phyloP scores from a whole-genome alignment of 2,113 vertebrate genomes.

The Lamprologus speciosus region DNA sequence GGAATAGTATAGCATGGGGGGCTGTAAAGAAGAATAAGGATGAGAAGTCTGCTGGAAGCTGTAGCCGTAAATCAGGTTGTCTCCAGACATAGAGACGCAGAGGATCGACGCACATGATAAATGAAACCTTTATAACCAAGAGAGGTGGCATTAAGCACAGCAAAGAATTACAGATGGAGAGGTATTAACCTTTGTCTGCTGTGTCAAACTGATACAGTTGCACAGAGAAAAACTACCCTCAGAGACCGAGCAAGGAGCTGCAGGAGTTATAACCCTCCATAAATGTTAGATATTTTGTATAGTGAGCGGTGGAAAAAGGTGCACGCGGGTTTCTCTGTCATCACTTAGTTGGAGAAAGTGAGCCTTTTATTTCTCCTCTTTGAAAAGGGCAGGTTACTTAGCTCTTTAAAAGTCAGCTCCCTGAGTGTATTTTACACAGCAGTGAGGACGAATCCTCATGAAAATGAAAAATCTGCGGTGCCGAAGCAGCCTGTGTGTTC shows the following conservation, averaged over 20 bases:
- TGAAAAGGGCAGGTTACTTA: conserved; percentile 4
- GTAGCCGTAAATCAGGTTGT: conserved; percentile 51
- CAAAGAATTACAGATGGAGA: conserved; percentile 57
- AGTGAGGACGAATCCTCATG: not conserved
- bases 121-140: conserved; percentile 34
- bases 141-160: conserved; percentile 39
- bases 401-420: conserved; percentile 1
- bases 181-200: conserved; percentile 51
- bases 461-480: conserved; percentile 39
- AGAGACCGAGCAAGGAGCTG: conserved; percentile 16
- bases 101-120: conserved; percentile 28
- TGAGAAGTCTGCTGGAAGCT: conserved; percentile 36
- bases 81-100: not conserved
- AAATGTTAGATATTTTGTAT: not conserved
- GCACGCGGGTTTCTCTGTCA: conserved; percentile 4
- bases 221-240: conserved; percentile 3
- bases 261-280: not conserved
- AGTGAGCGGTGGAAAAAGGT: conserved; percentile 11
- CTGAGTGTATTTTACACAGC: conserved; percentile 15
- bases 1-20: not conserved
- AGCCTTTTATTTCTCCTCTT: conserved; percentile 22
- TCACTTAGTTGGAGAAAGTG: conserved; percentile 4
- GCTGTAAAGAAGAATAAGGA: conserved; percentile 48
- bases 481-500: conserved; percentile 37
- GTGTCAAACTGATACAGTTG: conserved; percentile 44